Conservation (phyloP, 23 tunicate genomes). For the Halocynthia roretzi region DNA sequence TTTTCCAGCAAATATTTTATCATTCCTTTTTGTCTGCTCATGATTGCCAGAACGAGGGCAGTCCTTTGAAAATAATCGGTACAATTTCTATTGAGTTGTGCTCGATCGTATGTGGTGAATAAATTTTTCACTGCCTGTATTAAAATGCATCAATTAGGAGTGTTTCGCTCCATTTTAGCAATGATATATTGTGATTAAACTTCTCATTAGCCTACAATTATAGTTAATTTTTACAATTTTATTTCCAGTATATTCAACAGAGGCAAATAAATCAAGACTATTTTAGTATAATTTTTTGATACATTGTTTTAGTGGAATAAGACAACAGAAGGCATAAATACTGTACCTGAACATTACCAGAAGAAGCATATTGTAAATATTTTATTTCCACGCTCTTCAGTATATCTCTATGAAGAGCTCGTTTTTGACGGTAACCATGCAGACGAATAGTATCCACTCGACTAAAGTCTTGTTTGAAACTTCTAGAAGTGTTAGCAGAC, state of each 20-base stretch:
- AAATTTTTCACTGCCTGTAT: conserved; percentile 13
- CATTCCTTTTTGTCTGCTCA: conserved; percentile 12
- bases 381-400: conserved; percentile 11
- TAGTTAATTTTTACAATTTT: no score
- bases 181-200: no score
- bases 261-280: no score
- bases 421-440: conserved; percentile 28
- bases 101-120: conserved; percentile 5
- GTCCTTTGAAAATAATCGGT: conserved; percentile 22
- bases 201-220: no score
- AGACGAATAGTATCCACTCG: conserved; percentile 7
- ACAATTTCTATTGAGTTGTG: conserved; percentile 14
- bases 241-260: no score
- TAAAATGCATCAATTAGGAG: no score
- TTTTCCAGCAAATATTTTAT: conserved; percentile 14
- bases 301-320: no score
- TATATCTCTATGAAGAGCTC: conserved; percentile 6
- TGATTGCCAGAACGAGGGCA: conserved; percentile 12
- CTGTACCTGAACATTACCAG: conserved; percentile 16
- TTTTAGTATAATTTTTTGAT: no score
- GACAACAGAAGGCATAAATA: no score
- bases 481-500: no score
- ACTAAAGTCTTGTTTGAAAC: no score
- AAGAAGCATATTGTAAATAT: conserved; percentile 4
- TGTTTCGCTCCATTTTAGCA: no score